Percentiles rank a stretch among this genome's conserved stretches.
phyloP scores from a whole-genome alignment of 2,797 vertebrate species.

The Delichon dasypus region DNA sequence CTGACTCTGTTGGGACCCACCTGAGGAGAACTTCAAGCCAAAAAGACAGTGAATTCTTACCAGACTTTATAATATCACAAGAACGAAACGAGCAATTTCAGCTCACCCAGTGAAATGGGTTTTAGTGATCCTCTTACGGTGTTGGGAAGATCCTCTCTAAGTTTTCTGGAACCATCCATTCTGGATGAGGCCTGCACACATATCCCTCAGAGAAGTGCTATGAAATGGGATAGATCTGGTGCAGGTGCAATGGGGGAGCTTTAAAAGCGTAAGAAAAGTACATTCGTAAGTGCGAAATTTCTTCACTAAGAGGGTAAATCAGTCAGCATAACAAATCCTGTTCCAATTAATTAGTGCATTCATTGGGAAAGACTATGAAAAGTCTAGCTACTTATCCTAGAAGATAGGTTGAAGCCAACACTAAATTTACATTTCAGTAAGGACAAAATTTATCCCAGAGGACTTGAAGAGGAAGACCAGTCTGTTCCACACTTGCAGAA shows the following conservation, averaged over 20 bases:
- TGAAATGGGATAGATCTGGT: neutral
- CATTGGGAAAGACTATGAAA: neutral
- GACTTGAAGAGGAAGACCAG: neutral
- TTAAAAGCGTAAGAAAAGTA: neutral
- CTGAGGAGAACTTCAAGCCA: neutral
- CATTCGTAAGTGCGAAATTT: neutral
- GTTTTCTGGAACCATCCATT: neutral
- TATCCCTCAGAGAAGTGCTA: neutral
- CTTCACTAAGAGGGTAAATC: neutral
- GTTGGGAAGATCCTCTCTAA: neutral
- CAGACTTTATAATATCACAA: neutral
- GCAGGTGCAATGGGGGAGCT: neutral
- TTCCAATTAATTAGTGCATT: neutral
- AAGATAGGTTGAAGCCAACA: neutral
- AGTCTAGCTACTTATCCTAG: neutral
- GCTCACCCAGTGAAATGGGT: neutral
- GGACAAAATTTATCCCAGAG: neutral
- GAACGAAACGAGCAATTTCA: neutral
- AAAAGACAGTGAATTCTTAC: neutral
- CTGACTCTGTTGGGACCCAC: neutral
- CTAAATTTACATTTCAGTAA: neutral
- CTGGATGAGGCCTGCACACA: neutral
- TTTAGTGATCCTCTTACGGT: neutral
- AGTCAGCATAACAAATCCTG: neutral
- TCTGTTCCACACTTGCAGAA: neutral